Evolutionary conservation across 2,888 invertebrate species (phyloP), one percentile per base, ranked within the genome.

Genomic region (Tromatobia lineatoria): DNA sequence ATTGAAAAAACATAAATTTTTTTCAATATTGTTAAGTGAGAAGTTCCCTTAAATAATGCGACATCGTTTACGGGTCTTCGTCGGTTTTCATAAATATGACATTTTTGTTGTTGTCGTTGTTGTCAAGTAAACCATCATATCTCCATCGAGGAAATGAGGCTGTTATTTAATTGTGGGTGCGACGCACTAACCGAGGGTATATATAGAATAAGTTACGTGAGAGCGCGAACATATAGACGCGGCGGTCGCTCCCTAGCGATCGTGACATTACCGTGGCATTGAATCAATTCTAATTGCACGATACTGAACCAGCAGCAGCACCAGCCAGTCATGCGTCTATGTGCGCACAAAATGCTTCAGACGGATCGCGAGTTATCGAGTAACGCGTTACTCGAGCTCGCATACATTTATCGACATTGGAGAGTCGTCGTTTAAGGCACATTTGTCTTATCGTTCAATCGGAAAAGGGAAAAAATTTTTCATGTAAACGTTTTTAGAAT

Each of bases 251-350:
- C 78, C 75, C 85, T 81, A 82, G 80, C 79, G 91, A 88, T 91
- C 92, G 86, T 92, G 92, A 91, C 92, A 92, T 92, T 93, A 91
- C 82, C 90, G 85, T 90, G 89, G 86, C 90, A 91, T 91, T 90
- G 90, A 88, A 90, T 90, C 85, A 86, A 87, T 79, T 85, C 89
- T 91, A 92, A 93, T 92, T 91, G 89, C 85, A 85, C 57, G 76
- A 79, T 75, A 75, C 34, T 50, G 52, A 8, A 83, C 57, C 29
- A 38, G 59, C 50, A 75, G n/a, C n/a, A n/a, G n/a, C 25, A 34
- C 7, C 50, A 23, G 64, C 70, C n/a, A 25, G 25, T 15, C 15
- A 38, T 38, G 15, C 20, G 15, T 61, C 61, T 59, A 50, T 50
- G 50, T 61, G 73, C 64, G 64, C 64, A 61, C 20, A 47, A 74